These are phyloP conservation scores for Rhamphomyia laevipes DNA, from an alignment of 2,888 invertebrate species.

Conservation along the genomic window DNA sequence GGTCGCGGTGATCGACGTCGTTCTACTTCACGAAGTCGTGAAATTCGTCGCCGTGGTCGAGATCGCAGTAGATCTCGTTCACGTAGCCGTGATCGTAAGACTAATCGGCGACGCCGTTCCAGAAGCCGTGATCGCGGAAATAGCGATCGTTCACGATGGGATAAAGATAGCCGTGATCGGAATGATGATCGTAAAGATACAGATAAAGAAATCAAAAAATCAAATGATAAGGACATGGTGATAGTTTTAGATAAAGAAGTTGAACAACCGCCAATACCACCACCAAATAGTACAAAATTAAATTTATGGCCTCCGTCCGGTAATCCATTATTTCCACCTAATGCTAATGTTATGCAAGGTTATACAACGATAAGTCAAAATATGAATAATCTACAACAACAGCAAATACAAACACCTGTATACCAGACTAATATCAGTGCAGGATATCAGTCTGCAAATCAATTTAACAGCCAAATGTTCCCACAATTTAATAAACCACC, in stretches of 20 bases:
- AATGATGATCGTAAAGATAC: slow-evolving; percentile 27
- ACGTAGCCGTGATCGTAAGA: slow-evolving; percentile 21
- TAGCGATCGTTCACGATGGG: slow-evolving; percentile 35
- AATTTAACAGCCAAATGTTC: no score
- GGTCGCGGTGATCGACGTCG: slow-evolving; percentile 22
- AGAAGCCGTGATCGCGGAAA: slow-evolving; percentile 44
- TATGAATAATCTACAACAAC: neutral
- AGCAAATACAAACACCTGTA: neutral
- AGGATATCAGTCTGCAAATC: no score
- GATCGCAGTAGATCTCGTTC: slow-evolving; percentile 31
- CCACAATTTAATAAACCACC: no score
- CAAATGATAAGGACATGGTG: neutral
- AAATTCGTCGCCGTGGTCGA: slow-evolving; percentile 19
- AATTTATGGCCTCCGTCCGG: neutral
- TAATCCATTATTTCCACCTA: neutral
- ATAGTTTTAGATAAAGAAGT: slow-evolving; percentile 8
- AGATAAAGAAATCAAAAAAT: slow-evolving; percentile 22
- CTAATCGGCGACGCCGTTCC: slow-evolving; percentile 35
- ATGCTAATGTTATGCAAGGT: neutral
- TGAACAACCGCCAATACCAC: slow-evolving; percentile 12
- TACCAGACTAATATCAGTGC: no score
- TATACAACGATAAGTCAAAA: neutral
- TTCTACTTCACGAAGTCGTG: slow-evolving; percentile 43
- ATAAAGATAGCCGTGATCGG: slow-evolving; percentile 41
- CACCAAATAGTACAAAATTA: slow-evolving; percentile 8